Conservation (phyloP, 2,888 invertebrate genomes). For the Sinentomon sp. region DNA sequence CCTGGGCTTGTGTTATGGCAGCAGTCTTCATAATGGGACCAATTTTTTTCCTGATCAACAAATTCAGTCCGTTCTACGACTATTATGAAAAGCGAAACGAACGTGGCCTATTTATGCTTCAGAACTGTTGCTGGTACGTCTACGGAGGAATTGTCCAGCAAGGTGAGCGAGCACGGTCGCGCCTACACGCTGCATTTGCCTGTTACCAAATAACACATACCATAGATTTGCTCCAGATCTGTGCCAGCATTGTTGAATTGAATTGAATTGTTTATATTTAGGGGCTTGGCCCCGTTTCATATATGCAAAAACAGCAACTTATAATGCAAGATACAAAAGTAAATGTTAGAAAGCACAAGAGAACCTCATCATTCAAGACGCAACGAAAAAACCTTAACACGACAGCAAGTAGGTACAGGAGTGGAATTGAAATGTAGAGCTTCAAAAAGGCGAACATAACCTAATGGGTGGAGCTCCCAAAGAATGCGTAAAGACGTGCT, state of each 20-base stretch:
- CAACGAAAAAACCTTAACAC: too few relatives aligned
- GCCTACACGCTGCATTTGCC: neutral
- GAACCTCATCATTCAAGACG: too few relatives aligned
- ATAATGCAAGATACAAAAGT: too few relatives aligned
- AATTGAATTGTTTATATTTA: too few relatives aligned
- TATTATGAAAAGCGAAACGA: slow-evolving; percentile 22
- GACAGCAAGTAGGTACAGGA: too few relatives aligned
- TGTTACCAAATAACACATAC: too few relatives aligned
- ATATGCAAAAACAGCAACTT: neutral
- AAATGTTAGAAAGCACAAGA: too few relatives aligned
- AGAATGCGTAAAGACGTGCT: too few relatives aligned
- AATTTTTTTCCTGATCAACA: slow-evolving; percentile 40
- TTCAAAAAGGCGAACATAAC: too few relatives aligned
- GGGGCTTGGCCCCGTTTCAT: too few relatives aligned
- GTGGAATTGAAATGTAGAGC: too few relatives aligned
- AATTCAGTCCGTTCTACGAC: slow-evolving; percentile 39
- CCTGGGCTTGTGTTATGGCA: slow-evolving; percentile 51
- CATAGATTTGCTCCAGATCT: neutral
- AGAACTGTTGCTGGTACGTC: slow-evolving; percentile 56
- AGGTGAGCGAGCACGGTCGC: slow-evolving; percentile 37
- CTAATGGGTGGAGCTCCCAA: too few relatives aligned
- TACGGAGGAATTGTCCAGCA: slow-evolving; percentile 74
- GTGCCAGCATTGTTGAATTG: neutral
- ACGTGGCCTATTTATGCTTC: slow-evolving; percentile 24
- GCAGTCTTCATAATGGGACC: slow-evolving; percentile 50